Conservation (phyloP, 2,888 invertebrate genomes). For the Andrena bucephala region DNA sequence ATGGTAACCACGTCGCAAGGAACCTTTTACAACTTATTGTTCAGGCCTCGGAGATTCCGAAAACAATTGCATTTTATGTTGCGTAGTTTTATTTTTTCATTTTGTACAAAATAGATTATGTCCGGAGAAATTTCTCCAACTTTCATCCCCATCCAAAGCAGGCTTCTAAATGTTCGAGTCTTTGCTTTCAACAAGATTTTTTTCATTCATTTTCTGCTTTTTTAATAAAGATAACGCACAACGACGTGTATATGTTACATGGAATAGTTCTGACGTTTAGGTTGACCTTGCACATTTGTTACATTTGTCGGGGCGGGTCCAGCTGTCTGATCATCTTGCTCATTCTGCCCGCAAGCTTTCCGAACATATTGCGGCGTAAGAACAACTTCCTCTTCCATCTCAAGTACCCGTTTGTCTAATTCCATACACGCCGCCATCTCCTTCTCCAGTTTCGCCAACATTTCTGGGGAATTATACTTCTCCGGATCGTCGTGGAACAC, state of each 20-base stretch:
- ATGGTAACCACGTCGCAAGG: constrained; percentile 26
- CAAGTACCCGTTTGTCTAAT: constrained; percentile 94
- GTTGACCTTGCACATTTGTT: constrained; percentile 81
- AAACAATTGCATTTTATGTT: constrained; percentile 1
- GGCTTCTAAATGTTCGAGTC: constrained; percentile 57
- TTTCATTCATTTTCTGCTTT: constrained; percentile 62
- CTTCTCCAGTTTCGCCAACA: constrained; percentile 94
- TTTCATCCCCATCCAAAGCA: constrained; percentile 60
- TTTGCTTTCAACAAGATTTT: constrained; percentile 63
- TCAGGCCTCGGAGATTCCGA: constrained; percentile 19
- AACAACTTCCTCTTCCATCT: constrained; percentile 98
- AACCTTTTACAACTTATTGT: constrained; percentile 25
- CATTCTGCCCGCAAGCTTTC: constrained; percentile 85
- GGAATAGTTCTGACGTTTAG: constrained; percentile 83
- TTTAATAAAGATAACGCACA: constrained; percentile 79
- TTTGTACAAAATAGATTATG: constrained; percentile 57
- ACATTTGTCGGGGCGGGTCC: constrained; percentile 80
- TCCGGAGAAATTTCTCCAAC: constrained; percentile 18
- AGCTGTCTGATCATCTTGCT: constrained; percentile 82
- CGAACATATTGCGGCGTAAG: constrained; percentile 93
- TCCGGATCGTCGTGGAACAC: constrained; percentile 98
- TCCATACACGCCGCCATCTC: constrained; percentile 95
- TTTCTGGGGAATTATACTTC: constrained; percentile 95
- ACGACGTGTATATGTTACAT: constrained; percentile 81
- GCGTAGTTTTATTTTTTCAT: constrained; percentile 1